These are phyloP conservation scores for Chymomyza costata DNA, from an alignment of 1,140 invertebrate genomes.

Conservation along the genomic window DNA sequence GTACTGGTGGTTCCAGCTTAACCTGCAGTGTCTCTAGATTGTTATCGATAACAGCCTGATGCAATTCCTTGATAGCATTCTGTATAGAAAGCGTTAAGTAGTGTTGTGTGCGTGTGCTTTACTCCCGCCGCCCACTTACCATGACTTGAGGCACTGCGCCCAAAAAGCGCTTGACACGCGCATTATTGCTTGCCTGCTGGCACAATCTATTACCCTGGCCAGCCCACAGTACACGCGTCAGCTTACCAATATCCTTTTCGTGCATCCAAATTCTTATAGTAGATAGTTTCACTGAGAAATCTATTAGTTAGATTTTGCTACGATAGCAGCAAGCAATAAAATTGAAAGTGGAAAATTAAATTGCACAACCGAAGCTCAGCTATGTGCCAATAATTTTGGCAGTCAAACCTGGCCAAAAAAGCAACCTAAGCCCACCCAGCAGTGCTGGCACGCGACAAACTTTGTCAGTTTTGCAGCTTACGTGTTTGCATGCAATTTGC, in stretches of 20 bases:
- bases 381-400: too few relatives aligned
- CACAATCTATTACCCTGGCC: conserved; percentile 88
- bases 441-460: conserved; percentile 4
- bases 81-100: conserved; percentile 61
- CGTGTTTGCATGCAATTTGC: conserved; percentile 68
- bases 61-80: conserved; percentile 89
- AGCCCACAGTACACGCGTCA: conserved; percentile 91
- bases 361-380: too few relatives aligned
- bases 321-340: conserved; percentile 16
- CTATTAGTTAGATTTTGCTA: conserved; percentile 73
- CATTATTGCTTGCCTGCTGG: conserved; percentile 88
- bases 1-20: conserved; percentile 82
- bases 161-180: conserved; percentile 86
- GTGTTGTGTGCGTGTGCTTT: too few relatives aligned
- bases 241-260: conserved; percentile 87
- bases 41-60: conserved; percentile 84
- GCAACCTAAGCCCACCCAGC: not conserved
- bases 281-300: conserved; percentile 85
- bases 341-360: conserved; percentile 51
- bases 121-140: conserved; percentile 76
- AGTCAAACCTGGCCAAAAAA: not conserved
- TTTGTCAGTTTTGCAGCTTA: conserved; percentile 16
- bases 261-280: conserved; percentile 95
- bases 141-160: conserved; percentile 91
- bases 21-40: conserved; percentile 84